Conservation (phyloP, 1,140 invertebrate species). For the Penaeus chinensis region DNA sequence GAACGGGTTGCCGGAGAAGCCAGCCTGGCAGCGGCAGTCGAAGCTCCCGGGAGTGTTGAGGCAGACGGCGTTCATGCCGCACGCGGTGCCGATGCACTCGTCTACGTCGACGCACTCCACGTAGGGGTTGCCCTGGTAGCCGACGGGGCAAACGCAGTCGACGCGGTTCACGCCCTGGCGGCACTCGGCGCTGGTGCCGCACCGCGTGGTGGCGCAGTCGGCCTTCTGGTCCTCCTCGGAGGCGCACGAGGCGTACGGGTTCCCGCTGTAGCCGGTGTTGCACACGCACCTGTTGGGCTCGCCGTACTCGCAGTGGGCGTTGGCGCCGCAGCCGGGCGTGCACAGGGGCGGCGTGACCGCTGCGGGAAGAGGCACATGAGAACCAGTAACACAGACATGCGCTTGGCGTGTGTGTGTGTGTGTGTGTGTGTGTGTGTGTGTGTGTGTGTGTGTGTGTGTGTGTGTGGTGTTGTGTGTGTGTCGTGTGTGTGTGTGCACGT, state of each 20-base stretch:
- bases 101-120: slow-evolving; percentile 84
- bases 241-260: slow-evolving; percentile 85
- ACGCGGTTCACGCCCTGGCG: slow-evolving; percentile 78
- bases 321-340: slow-evolving; percentile 80
- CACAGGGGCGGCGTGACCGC: slow-evolving; percentile 83
- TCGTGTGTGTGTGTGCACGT: no score
- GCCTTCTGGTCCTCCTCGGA: slow-evolving; percentile 73
- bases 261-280: slow-evolving; percentile 84
- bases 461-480: no score
- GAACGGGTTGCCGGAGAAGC: slow-evolving; percentile 87
- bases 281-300: slow-evolving; percentile 81
- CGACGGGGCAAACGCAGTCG: slow-evolving; percentile 84
- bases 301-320: slow-evolving; percentile 89
- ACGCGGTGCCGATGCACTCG: slow-evolving; percentile 84
- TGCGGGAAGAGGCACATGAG: slow-evolving; percentile 69
- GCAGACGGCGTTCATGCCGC: slow-evolving; percentile 86
- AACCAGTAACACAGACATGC: neutral
- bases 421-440: no score
- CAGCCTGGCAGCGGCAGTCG: slow-evolving; percentile 86
- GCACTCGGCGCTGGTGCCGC: slow-evolving; percentile 84
- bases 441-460: no score
- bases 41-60: slow-evolving; percentile 88
- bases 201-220: slow-evolving; percentile 79
- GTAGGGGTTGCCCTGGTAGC: slow-evolving; percentile 87
- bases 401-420: no score